Conservation (phyloP, 2,113 vertebrate genomes). For the Dasyornis broadbenti region DNA sequence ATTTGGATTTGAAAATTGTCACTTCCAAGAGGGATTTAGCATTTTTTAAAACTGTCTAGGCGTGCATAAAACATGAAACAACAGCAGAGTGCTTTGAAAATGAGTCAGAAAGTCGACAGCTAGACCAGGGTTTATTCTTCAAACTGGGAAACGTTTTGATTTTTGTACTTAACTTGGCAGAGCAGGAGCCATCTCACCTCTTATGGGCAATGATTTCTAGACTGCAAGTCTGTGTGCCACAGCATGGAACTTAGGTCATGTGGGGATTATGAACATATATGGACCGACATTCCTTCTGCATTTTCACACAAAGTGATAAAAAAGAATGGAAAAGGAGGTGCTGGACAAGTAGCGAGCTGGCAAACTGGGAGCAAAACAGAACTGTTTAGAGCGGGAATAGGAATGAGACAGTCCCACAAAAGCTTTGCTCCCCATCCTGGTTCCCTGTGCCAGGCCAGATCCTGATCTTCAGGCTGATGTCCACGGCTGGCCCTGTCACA, state of each 20-base stretch:
- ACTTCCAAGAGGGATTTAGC: not conserved
- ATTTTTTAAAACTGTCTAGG: not conserved
- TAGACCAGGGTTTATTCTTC: not conserved
- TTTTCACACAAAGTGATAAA: not conserved
- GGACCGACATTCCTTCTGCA: not conserved
- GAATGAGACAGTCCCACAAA: not conserved
- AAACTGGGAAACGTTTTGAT: not conserved
- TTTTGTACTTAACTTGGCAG: conserved; percentile 4
- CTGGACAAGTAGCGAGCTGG: not conserved
- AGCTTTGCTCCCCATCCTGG: not conserved
- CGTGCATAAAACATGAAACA: not conserved
- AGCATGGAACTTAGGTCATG: not conserved
- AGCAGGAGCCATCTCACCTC: not conserved
- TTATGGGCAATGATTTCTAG: not conserved
- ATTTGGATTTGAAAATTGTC: not conserved
- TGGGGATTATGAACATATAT: not conserved
- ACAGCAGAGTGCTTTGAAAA: not conserved
- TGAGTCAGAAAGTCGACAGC: not conserved
- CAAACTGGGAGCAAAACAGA: not conserved
- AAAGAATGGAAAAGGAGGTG: not conserved
- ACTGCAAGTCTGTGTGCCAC: not conserved
- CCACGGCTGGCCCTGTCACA: not conserved
- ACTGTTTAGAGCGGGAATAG: rapidly evolving
- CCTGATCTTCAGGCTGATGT: not conserved
- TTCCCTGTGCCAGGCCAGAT: rapidly evolving